Evolutionary conservation across 2,797 vertebrate species (phyloP).

Genomic region (Onychomys torridus): DNA sequence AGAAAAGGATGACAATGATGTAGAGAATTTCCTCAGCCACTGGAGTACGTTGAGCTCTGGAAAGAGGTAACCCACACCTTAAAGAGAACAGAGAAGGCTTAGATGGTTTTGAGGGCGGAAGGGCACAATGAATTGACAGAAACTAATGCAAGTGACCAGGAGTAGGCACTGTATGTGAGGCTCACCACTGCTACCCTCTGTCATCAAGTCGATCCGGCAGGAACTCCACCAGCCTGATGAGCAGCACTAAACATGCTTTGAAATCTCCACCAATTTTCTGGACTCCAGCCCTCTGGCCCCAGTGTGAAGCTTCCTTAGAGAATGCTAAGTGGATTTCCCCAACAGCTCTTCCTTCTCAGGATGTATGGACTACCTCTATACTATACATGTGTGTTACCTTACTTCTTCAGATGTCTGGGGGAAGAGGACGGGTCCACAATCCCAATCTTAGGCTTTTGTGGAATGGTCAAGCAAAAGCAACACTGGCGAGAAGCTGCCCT

Average conservation of each 20-base stretch:
- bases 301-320: neutral
- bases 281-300: neutral
- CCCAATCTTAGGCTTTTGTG: neutral
- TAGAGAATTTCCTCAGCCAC: neutral
- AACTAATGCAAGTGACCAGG: neutral
- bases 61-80: neutral
- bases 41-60: neutral
- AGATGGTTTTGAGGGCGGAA: neutral
- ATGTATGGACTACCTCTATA: neutral
- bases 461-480: constrained; percentile 42
- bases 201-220: neutral
- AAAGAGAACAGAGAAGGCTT: neutral
- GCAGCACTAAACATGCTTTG: neutral
- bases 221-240: neutral
- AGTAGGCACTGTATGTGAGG: neutral
- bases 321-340: neutral
- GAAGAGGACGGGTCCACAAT: neutral
- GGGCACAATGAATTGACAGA: neutral
- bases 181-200: neutral
- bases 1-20: neutral
- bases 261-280: neutral
- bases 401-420: neutral
- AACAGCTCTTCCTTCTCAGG: neutral
- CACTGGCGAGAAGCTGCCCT: neutral
- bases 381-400: neutral